These are phyloP conservation scores for Dallia pectoralis DNA, from an alignment of 2,797 vertebrate genomes.

Conservation along the genomic window DNA sequence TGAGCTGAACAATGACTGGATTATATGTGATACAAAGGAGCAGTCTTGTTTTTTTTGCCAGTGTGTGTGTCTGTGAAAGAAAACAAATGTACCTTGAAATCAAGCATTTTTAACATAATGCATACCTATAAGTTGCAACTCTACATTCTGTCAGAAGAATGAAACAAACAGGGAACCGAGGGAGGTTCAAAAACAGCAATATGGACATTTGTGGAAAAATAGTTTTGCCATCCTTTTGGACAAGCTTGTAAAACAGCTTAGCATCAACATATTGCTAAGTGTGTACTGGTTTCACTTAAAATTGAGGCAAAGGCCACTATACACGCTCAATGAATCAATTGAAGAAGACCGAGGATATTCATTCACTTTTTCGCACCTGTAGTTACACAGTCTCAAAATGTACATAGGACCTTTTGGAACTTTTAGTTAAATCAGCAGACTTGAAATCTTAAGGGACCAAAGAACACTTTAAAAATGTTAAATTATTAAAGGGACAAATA, in stretches of 20 bases:
- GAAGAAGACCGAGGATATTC: slow-evolving; percentile 57
- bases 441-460: slow-evolving; percentile 50
- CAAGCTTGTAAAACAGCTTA: slow-evolving; percentile 61
- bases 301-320: slow-evolving; percentile 47
- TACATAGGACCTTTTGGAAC: too few species aligned
- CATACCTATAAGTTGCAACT: slow-evolving; percentile 80
- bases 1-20: slow-evolving; percentile 82
- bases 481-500: slow-evolving; percentile 49
- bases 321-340: slow-evolving; percentile 44
- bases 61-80: slow-evolving; percentile 73
- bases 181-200: slow-evolving; percentile 32
- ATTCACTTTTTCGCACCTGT: slow-evolving; percentile 44
- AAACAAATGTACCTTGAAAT: slow-evolving; percentile 75
- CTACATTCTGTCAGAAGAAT: slow-evolving; percentile 81
- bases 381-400: slow-evolving; percentile 57
- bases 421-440: slow-evolving; percentile 49
- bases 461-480: slow-evolving; percentile 50
- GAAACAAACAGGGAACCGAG: slow-evolving; percentile 57
- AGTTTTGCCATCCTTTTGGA: slow-evolving; percentile 72
- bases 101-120: slow-evolving; percentile 66
- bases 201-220: slow-evolving; percentile 68
- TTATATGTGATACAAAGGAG: slow-evolving; percentile 76
- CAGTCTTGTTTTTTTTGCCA: slow-evolving; percentile 62
- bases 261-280: slow-evolving; percentile 55
- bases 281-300: slow-evolving; percentile 47